These are phyloP conservation scores for Botia kubotai DNA, from an alignment of 2,797 vertebrate genomes.

Conservation along the genomic window DNA sequence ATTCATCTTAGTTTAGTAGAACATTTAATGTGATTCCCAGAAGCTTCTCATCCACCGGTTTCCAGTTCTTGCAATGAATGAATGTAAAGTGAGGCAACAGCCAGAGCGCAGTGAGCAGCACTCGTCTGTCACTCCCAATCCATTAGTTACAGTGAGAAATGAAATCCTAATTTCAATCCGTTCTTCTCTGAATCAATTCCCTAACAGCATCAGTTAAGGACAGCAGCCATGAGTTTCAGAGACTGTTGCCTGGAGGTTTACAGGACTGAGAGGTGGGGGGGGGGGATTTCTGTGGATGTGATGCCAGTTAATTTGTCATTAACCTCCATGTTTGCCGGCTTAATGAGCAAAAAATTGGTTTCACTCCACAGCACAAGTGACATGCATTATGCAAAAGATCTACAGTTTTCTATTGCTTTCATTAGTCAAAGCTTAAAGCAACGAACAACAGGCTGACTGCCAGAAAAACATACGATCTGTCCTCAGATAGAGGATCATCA, in stretches of 20 bases:
- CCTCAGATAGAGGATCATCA: neutral
- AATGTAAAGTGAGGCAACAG: slow-evolving; percentile 10
- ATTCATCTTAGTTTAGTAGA: slow-evolving; percentile 8
- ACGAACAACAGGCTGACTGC: slow-evolving; percentile 11
- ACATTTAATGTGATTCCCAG: slow-evolving; percentile 12
- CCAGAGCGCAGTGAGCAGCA: slow-evolving; percentile 1
- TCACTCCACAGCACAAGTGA: slow-evolving; percentile 39
- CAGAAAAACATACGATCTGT: slow-evolving; percentile 8
- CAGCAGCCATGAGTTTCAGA: slow-evolving; percentile 47
- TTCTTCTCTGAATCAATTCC: slow-evolving; percentile 54
- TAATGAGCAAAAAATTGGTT: slow-evolving; percentile 42
- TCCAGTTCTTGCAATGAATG: slow-evolving; percentile 40
- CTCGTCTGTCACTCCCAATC: slow-evolving; percentile 53
- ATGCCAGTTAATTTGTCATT: slow-evolving; percentile 50
- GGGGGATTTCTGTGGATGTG: slow-evolving; percentile 25
- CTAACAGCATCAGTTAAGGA: slow-evolving; percentile 61
- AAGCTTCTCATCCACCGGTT: slow-evolving; percentile 22
- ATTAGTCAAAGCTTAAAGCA: slow-evolving; percentile 40
- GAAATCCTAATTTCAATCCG: slow-evolving; percentile 48
- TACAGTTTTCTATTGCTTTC: slow-evolving; percentile 30
- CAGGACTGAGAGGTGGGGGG: slow-evolving; percentile 25
- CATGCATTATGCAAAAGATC: slow-evolving; percentile 47
- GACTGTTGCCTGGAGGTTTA: slow-evolving; percentile 38
- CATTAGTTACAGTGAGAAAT: slow-evolving; percentile 56
- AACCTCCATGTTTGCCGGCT: slow-evolving; percentile 45